Percentiles rank a stretch among this genome's conserved stretches.
These are phyloP conservation scores for Brotula barbata DNA, from an alignment of 2,797 vertebrate species.

Conservation along the genomic window DNA sequence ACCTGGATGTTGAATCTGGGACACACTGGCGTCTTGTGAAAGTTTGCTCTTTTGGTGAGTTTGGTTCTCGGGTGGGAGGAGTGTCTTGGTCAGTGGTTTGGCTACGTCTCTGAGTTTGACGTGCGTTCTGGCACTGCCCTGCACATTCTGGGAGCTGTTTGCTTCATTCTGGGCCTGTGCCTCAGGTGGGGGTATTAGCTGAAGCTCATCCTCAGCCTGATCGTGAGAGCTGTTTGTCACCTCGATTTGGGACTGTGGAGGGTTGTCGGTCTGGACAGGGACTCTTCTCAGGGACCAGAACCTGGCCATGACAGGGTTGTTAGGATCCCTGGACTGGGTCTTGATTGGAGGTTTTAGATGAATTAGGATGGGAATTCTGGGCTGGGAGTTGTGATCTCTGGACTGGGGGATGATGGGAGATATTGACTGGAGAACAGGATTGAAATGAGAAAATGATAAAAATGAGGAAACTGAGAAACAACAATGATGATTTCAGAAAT, in stretches of 20 bases:
- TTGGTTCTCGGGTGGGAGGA: background rate
- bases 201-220: background rate
- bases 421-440: background rate
- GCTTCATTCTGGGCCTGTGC: background rate
- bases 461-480: too few relatives aligned
- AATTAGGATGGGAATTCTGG: slow-evolving; percentile 42
- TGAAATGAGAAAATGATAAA: background rate
- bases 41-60: background rate
- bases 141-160: background rate
- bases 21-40: background rate
- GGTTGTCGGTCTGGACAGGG: background rate
- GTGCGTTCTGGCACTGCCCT: slow-evolving; percentile 7
- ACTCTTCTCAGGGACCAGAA: slow-evolving; percentile 10
- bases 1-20: background rate
- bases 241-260: slow-evolving; percentile 6
- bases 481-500: too few relatives aligned
- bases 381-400: slow-evolving; percentile 12
- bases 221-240: background rate
- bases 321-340: slow-evolving; percentile 2
- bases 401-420: background rate
- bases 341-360: slow-evolving; percentile 33
- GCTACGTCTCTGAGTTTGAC: slow-evolving; percentile 7
- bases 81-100: background rate
- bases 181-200: background rate
- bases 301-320: background rate